Percentiles rank a stretch among this genome's conserved stretches.
These are phyloP conservation scores for Perca flavescens DNA, from an alignment of 2,113 vertebrate species.

Conservation along the genomic window DNA sequence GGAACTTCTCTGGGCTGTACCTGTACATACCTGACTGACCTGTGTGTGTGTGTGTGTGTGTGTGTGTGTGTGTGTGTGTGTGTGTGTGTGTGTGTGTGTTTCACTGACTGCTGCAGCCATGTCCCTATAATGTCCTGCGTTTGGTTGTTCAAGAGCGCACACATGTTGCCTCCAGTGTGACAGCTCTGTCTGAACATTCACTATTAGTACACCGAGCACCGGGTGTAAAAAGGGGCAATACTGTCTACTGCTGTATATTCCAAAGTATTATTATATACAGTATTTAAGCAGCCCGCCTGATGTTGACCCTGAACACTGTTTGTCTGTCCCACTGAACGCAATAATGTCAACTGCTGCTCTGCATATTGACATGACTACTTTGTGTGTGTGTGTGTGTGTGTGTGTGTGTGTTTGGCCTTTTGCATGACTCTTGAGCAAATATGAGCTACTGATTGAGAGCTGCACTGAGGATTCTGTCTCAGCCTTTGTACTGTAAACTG, in stretches of 20 bases:
- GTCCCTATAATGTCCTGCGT: conserved; percentile 13
- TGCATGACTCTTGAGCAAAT: conserved; percentile 66
- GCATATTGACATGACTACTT: not conserved
- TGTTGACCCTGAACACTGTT: not conserved
- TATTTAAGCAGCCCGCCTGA: conserved; percentile 22
- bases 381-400: not conserved
- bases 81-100: conserved; percentile 29
- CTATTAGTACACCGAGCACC: conserved; percentile 1
- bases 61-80: conserved; percentile 37
- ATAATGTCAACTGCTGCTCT: conserved; percentile 11
- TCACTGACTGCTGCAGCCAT: not conserved
- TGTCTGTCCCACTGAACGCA: conserved; percentile 32
- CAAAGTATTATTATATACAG: not conserved
- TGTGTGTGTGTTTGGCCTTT: conserved; percentile 42
- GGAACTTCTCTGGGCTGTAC: conserved; percentile 11
- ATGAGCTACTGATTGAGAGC: conserved; percentile 32
- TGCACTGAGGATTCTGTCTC: conserved; percentile 50
- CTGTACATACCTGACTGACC: conserved; percentile 41
- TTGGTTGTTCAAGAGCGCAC: conserved; percentile 4
- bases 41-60: conserved; percentile 38
- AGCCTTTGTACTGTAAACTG: conserved; percentile 57
- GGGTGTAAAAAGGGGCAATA: conserved; percentile 13
- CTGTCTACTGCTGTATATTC: not conserved
- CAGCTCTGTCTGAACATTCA: not conserved
- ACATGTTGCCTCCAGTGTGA: not conserved